Evolutionary conservation across 2,888 invertebrate genomes (phyloP).

Genomic region (Troilus luridus): DNA sequence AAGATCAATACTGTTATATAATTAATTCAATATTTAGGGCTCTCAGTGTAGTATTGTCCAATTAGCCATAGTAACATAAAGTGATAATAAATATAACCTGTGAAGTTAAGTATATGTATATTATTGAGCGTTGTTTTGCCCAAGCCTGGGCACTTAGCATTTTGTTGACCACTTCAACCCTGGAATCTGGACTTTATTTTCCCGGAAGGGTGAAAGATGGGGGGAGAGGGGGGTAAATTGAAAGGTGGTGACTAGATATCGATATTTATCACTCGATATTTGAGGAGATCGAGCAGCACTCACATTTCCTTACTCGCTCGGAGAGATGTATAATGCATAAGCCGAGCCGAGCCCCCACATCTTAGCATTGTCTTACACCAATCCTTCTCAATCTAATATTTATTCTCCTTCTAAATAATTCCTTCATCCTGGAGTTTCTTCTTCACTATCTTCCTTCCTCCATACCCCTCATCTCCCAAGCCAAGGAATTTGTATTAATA

Average conservation of each 20-base stretch:
- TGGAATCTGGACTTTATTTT: not conserved
- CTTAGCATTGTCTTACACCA: conserved; percentile 51
- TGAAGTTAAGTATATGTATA: not conserved
- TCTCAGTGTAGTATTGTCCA: too few relatives aligned
- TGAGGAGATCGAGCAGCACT: conserved; percentile 27
- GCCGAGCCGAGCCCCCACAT: not conserved
- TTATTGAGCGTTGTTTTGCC: not conserved
- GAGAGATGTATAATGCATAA: conserved; percentile 36
- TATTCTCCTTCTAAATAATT: conserved; percentile 33
- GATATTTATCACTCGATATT: conserved; percentile 50
- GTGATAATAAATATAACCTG: too few relatives aligned
- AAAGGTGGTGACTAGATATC: conserved; percentile 29
- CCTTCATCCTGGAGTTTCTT: conserved; percentile 47
- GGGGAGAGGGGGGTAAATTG: not conserved
- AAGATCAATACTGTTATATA: too few relatives aligned
- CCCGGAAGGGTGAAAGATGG: not conserved
- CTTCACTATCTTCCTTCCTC: conserved; percentile 29
- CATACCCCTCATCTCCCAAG: not conserved
- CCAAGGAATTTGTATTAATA: conserved; percentile 11
- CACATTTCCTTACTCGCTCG: conserved; percentile 37
- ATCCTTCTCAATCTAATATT: conserved; percentile 51
- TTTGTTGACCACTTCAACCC: not conserved
- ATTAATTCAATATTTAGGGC: too few relatives aligned
- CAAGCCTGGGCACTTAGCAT: not conserved
- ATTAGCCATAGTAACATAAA: too few relatives aligned